Evolutionary conservation across 2,797 vertebrate species (phyloP).

Genomic region (Cynodonichthys magdalenae): DNA sequence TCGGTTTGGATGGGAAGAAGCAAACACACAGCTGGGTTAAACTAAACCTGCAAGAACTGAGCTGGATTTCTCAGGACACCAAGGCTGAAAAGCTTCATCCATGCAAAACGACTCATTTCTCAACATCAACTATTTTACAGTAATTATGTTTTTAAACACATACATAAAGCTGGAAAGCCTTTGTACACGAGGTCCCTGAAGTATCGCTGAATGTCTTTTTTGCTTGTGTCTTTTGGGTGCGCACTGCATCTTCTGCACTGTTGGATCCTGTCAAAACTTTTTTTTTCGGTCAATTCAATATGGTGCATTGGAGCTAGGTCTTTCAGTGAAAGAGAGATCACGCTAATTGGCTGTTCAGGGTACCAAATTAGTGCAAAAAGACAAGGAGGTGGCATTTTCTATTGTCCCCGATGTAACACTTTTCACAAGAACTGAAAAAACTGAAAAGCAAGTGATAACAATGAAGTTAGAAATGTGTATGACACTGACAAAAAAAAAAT

Average conservation of each 20-base stretch:
- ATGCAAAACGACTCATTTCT: too few species aligned
- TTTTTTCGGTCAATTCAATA: neutral
- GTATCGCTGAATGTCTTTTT: neutral
- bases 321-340: neutral
- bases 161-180: too few species aligned
- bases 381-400: neutral
- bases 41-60: too few species aligned
- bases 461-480: neutral
- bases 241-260: neutral
- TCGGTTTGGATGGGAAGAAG: neutral
- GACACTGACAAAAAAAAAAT: too few species aligned
- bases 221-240: neutral
- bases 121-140: too few species aligned
- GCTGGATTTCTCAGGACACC: too few species aligned
- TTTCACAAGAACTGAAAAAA: neutral
- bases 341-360: neutral
- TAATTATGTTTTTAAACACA: too few species aligned
- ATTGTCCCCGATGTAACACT: neutral
- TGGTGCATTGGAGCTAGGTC: neutral
- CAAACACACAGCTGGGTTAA: too few species aligned
- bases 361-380: neutral
- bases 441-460: neutral
- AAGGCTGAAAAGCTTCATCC: too few species aligned
- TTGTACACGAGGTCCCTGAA: neutral
- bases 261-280: neutral